These are phyloP conservation scores for Pseudorhombus dupliciocellatus DNA, from an alignment of 2,113 vertebrate genomes.

Conservation along the genomic window DNA sequence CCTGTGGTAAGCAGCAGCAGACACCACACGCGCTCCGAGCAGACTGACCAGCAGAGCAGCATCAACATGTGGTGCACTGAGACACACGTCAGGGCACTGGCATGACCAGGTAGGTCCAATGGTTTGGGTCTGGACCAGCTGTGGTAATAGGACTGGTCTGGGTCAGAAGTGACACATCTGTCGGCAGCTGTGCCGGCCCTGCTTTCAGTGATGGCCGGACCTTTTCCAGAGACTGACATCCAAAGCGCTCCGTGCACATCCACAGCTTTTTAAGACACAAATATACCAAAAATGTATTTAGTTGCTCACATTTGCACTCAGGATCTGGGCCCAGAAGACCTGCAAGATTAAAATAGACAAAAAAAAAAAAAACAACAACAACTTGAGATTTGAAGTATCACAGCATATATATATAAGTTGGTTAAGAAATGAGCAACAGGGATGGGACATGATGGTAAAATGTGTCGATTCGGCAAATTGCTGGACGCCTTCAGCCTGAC, in stretches of 20 bases:
- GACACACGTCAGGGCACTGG: slow-evolving; percentile 29
- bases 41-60: slow-evolving; percentile 14
- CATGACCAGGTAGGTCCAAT: slow-evolving; percentile 48
- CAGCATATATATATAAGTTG: background rate
- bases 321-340: slow-evolving; percentile 5
- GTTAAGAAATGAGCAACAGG: slow-evolving; percentile 10
- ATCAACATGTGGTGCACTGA: slow-evolving; percentile 9
- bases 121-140: slow-evolving; percentile 55
- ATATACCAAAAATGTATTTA: slow-evolving; percentile 34
- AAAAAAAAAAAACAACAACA: too few relatives aligned
- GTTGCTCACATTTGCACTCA: background rate
- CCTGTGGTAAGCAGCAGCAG: slow-evolving; percentile 17
- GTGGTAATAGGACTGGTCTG: slow-evolving; percentile 59
- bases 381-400: too few relatives aligned
- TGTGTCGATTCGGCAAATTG: slow-evolving; percentile 16
- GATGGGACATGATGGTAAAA: background rate
- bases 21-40: slow-evolving; percentile 7
- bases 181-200: slow-evolving; percentile 75
- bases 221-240: slow-evolving; percentile 70
- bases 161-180: slow-evolving; percentile 73
- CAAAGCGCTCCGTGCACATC: slow-evolving; percentile 37
- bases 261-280: slow-evolving; percentile 41
- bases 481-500: slow-evolving; percentile 21
- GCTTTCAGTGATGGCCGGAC: slow-evolving; percentile 57
- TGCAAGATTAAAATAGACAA: slow-evolving; percentile 2